Conservation (phyloP, 2,888 invertebrate species). For the Zygaena filipendulae region DNA sequence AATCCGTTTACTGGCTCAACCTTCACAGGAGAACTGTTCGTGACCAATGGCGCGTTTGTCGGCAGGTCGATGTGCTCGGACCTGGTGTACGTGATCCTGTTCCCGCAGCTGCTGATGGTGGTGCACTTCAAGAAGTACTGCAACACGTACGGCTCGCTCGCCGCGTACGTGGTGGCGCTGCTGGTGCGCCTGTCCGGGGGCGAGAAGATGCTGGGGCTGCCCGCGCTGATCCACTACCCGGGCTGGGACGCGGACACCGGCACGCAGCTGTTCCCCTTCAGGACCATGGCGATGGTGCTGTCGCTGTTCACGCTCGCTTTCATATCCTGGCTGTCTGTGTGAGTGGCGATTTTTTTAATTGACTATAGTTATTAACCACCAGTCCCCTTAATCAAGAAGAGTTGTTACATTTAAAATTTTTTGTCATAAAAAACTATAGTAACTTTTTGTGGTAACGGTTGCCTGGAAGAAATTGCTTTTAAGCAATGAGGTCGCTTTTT, state of each 20-base stretch:
- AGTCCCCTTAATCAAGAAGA: too few relatives aligned
- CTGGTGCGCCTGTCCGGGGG: conserved; percentile 86
- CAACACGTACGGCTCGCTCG: conserved; percentile 97
- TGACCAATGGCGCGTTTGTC: conserved; percentile 84
- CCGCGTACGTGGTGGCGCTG: conserved; percentile 87
- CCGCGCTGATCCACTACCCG: conserved; percentile 88
- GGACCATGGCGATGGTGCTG: conserved; percentile 93
- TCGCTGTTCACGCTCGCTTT: conserved; percentile 83
- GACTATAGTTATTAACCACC: too few relatives aligned
- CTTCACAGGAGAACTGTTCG: too few relatives aligned
- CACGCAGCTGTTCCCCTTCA: conserved; percentile 94
- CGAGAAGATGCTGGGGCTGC: conserved; percentile 84
- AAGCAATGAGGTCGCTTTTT: too few relatives aligned
- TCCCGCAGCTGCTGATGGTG: conserved; percentile 97
- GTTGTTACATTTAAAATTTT: too few relatives aligned
- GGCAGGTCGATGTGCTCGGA: conserved; percentile 97
- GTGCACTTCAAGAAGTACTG: conserved; percentile 94
- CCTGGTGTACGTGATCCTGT: conserved; percentile 97
- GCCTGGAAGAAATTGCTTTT: too few relatives aligned
- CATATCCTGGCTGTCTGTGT: conserved; percentile 86
- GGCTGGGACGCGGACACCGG: conserved; percentile 82
- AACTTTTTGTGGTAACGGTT: too few relatives aligned
- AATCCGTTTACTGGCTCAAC: too few relatives aligned
- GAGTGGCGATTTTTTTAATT: conserved; percentile 24
- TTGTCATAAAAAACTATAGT: too few relatives aligned